phyloP scores from a whole-genome alignment of 2,888 invertebrate species.

The Drosophila meridiana region DNA sequence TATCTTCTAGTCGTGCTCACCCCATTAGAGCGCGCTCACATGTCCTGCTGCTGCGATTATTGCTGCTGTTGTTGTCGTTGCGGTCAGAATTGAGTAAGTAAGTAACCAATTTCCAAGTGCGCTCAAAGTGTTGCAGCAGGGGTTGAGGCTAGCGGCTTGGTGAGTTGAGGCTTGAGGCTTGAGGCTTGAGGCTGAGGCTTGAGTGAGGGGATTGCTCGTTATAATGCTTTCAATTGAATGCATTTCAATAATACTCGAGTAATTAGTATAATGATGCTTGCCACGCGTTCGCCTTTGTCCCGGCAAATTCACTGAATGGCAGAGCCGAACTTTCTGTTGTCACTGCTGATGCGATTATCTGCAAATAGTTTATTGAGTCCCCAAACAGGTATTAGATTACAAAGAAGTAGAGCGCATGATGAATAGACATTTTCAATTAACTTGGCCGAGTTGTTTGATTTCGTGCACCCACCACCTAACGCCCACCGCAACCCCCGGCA shows the following conservation, averaged over 20 bases:
- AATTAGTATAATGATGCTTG: conserved; percentile 81
- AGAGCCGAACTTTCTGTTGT: conserved; percentile 23
- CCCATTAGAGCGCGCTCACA: not conserved
- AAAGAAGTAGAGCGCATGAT: conserved; percentile 59
- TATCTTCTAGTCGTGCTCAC: not conserved
- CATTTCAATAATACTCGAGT: conserved; percentile 82
- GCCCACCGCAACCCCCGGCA: not conserved
- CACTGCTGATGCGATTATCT: conserved; percentile 65
- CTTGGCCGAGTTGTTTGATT: conserved; percentile 61
- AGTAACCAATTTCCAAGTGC: conserved; percentile 59
- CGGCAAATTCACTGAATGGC: not conserved
- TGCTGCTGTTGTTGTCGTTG: conserved; percentile 30
- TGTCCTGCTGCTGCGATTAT: conserved; percentile 31
- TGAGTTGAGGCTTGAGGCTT: not conserved
- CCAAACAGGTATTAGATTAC: conserved; percentile 71
- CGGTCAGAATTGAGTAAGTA: conserved; percentile 52
- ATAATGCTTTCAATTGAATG: conserved; percentile 79
- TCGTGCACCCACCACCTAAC: conserved; percentile 14
- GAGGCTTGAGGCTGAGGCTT: not conserved
- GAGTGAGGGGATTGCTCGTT: conserved; percentile 56
- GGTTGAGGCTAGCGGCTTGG: conserved; percentile 23
- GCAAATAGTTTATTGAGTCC: conserved; percentile 46
- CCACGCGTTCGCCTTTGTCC: conserved; percentile 49
- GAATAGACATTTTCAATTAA: conserved; percentile 83
- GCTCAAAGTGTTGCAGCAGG: conserved; percentile 55